Conservation (phyloP, 2,888 invertebrate genomes). For the Cremastinae sp. region DNA sequence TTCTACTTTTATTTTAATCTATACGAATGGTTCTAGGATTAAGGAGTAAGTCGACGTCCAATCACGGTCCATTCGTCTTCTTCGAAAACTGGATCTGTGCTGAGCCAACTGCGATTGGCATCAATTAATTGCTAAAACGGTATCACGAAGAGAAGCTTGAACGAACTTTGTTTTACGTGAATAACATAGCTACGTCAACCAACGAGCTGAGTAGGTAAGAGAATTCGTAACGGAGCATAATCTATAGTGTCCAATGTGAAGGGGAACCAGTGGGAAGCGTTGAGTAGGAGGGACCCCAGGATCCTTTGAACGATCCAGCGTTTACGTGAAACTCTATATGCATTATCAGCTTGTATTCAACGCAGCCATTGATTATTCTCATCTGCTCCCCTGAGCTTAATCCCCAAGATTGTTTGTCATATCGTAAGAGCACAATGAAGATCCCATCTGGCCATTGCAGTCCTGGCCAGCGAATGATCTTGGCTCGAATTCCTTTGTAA, state of each 20-base stretch:
- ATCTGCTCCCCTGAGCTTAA: background rate
- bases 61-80: constrained; percentile 58
- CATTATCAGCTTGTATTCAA: background rate
- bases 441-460: no score
- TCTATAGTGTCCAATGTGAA: no score
- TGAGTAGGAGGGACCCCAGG: background rate
- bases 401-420: background rate
- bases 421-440: no score
- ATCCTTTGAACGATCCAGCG: constrained; percentile 17
- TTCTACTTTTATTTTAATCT: constrained; percentile 13
- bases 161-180: no score
- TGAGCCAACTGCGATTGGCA: no score
- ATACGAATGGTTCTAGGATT: constrained; percentile 24
- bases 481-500: no score
- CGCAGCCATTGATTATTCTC: constrained; percentile 34
- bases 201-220: no score
- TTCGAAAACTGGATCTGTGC: constrained; percentile 41
- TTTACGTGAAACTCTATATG: constrained; percentile 25
- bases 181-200: no score
- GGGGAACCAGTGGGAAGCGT: constrained; percentile 37
- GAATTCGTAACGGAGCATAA: no score
- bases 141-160: no score
- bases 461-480: no score
- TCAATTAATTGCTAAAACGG: no score
- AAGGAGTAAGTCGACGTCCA: constrained; percentile 56